Conservation (phyloP, 1,140 invertebrate species). For the Hydropsyche tenuis region DNA sequence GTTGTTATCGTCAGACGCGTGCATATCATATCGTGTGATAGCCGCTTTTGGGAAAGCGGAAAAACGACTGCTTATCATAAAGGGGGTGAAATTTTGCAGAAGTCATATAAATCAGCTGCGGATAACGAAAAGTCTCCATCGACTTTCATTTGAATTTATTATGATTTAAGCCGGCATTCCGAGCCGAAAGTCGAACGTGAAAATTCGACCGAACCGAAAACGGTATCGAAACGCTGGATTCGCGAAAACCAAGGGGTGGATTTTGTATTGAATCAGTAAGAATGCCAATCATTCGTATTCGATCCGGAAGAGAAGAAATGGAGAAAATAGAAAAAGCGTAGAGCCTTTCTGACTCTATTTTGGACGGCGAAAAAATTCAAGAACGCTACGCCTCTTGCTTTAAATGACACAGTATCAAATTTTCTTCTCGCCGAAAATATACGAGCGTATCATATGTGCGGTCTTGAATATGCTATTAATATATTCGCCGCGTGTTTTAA, state of each 20-base stretch:
- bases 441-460: no score
- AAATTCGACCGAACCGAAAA: neutral
- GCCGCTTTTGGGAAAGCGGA: neutral
- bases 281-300: constrained; percentile 31
- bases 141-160: constrained; percentile 43
- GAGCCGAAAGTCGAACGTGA: neutral
- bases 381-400: no score
- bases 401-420: no score
- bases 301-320: constrained; percentile 5
- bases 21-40: constrained; percentile 4
- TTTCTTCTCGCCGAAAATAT: no score
- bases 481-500: neutral
- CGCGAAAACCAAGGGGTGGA: neutral
- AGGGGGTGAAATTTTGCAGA: constrained; percentile 29
- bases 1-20: neutral
- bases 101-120: constrained; percentile 39
- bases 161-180: constrained; percentile 29
- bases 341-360: neutral
- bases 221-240: constrained; percentile 6
- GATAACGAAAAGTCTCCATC: constrained; percentile 35
- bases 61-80: constrained; percentile 34
- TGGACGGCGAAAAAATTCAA: no score
- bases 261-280: constrained; percentile 30
- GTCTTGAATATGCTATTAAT: no score
- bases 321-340: neutral